Evolutionary conservation across 2,113 vertebrate genomes (phyloP), one percentile per base, ranked within the genome.

Genomic region (Scalopus aquaticus): DNA sequence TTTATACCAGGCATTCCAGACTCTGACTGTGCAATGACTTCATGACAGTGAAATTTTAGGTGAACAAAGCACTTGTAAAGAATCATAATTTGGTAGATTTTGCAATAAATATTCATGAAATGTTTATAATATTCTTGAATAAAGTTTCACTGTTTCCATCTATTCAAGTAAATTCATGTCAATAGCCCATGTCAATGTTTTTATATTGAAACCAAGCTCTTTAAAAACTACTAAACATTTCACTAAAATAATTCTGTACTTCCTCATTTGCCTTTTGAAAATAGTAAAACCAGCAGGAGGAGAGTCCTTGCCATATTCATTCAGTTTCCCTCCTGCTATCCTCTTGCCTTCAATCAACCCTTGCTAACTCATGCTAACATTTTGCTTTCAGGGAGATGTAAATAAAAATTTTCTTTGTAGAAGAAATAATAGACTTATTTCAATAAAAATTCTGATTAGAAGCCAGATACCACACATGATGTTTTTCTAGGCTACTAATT

Each of bases 121-220:
- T 85, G 86, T 93, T 95, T 91, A 94, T 85, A 72, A 82, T 37
- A 81, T 86, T 90, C 64, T 65, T 77, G n/a, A 95, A 95, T 95
- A 70, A 90, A 97, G 89, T 94, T 96, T 94, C 46, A 91, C 78
- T 95, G 70, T 83, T 97, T 82, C 56, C 73, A n/a, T 82, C 46
- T 93, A 88, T 82, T 96, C 58, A 84, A 82, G 76, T 87, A 92
- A 95, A 83, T 95, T 94, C 84, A 87, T 81, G 88, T 96, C 96
- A 95, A 91, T 95, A 94, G 93, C 93, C 91, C 86, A 96, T 88
- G 90, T 96, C 91, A 93, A 20, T 96, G 64, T 91, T 95, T 94
- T 96, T 88, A 85, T 35, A 92, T 24, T 44, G 35, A 88, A 90
- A 88, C 26, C 62, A 80, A 85, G 83, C 88, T 90, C 78, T 95